These are phyloP conservation scores for Leucosticte australis DNA, from an alignment of 2,113 vertebrate genomes.

Conservation along the genomic window DNA sequence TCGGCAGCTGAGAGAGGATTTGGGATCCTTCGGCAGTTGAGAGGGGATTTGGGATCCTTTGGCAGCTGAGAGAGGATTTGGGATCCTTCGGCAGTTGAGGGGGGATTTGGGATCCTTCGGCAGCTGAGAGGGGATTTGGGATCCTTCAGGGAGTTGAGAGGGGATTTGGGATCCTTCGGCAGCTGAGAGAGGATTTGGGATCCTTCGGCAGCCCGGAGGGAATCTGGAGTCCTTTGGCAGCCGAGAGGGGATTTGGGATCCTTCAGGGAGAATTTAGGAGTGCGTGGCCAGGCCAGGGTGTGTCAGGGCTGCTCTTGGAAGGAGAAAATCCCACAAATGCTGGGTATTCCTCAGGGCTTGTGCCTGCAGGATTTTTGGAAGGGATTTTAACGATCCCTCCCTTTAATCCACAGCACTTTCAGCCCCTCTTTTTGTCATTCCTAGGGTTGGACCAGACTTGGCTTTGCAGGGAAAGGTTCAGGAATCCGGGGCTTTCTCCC, in stretches of 20 bases:
- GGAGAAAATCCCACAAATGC: background rate
- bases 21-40: fast-evolving
- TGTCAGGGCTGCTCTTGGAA: too few relatives aligned
- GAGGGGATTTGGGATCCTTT: too few relatives aligned
- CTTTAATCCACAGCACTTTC: background rate
- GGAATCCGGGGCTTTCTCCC: background rate
- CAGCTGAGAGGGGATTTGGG: too few relatives aligned
- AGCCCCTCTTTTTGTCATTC: background rate
- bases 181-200: background rate
- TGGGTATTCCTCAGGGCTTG: background rate
- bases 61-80: too few relatives aligned
- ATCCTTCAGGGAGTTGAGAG: background rate
- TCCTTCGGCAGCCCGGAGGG: background rate
- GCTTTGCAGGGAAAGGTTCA: background rate
- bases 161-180: background rate
- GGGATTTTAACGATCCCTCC: background rate
- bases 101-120: too few relatives aligned
- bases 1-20: too few relatives aligned
- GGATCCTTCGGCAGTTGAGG: too few relatives aligned
- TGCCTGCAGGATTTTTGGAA: background rate
- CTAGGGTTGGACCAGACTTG: background rate
- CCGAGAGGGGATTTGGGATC: background rate
- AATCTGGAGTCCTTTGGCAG: background rate
- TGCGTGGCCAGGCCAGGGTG: fast-evolving
- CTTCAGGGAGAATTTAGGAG: background rate